Evolutionary conservation across 2,888 invertebrate species (phyloP).

Genomic region (Gymnoscelis rufifasciata): DNA sequence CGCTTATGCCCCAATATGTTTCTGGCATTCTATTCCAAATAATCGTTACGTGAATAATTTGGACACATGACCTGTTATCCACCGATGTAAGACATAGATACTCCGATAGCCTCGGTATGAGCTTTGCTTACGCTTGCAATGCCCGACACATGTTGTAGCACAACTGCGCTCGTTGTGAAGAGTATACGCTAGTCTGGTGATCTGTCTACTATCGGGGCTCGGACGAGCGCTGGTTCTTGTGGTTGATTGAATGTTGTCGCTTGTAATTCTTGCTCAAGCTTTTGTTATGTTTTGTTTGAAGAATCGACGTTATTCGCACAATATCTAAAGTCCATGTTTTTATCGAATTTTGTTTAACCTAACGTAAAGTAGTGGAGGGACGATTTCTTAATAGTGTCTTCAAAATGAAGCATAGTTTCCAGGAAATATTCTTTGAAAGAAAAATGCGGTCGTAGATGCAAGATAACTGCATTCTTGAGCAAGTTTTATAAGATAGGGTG

Average conservation of each 20-base stretch:
- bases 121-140: conserved; percentile 21
- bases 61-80: conserved; percentile 3
- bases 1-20: conserved; percentile 46
- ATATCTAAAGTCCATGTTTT: too few species aligned
- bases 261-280: background rate
- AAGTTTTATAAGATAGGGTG: conserved; percentile 39
- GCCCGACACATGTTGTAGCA: conserved; percentile 53
- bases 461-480: background rate
- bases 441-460: too few species aligned
- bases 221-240: background rate
- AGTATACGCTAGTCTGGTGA: background rate
- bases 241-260: background rate
- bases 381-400: too few species aligned
- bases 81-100: conserved; percentile 13
- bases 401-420: too few species aligned
- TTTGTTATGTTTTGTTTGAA: too few species aligned
- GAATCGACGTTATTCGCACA: too few species aligned
- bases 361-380: too few species aligned
- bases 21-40: conserved; percentile 34
- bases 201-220: background rate
- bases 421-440: too few species aligned
- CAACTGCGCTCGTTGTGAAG: conserved; percentile 15
- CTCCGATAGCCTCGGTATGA: conserved; percentile 5
- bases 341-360: too few species aligned
- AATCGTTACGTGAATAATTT: too few species aligned